Percentiles rank a stretch among this genome's conserved stretches.
Conservation (phyloP, 2,888 invertebrate species). For the Epistrophe eligans region DNA sequence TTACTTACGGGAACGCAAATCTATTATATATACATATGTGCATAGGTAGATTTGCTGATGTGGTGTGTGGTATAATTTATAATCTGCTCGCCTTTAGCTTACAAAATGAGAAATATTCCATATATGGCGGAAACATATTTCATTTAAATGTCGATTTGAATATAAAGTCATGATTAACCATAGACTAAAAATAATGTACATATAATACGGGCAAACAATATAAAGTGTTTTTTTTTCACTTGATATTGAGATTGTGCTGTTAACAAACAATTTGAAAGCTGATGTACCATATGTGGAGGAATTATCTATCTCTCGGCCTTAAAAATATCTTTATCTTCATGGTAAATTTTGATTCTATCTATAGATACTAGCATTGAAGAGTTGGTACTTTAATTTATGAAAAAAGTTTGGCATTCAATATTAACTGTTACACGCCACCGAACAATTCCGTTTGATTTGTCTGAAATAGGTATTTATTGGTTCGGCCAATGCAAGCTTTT, state of each 20-base stretch:
- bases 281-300: background rate
- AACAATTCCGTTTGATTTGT: too few relatives aligned
- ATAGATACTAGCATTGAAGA: background rate
- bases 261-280: constrained; percentile 29
- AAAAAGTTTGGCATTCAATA: too few relatives aligned
- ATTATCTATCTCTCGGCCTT: background rate
- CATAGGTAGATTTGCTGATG: constrained; percentile 19
- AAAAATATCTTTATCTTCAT: constrained; percentile 14
- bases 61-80: constrained; percentile 56
- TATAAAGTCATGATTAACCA: constrained; percentile 65
- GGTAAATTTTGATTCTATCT: background rate
- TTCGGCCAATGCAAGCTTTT: too few relatives aligned
- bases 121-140: constrained; percentile 73
- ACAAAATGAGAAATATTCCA: constrained; percentile 72
- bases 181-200: constrained; percentile 7
- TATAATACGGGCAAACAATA: constrained; percentile 42
- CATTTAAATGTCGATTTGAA: constrained; percentile 74
- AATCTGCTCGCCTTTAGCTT: constrained; percentile 73
- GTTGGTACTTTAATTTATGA: background rate
- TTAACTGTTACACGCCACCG: too few relatives aligned
- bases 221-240: background rate
- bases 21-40: background rate
- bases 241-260: background rate
- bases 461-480: background rate
- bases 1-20: constrained; percentile 28